Evolutionary conservation across 2,888 invertebrate species (phyloP).

Genomic region (Hypselothyrea guttata): DNA sequence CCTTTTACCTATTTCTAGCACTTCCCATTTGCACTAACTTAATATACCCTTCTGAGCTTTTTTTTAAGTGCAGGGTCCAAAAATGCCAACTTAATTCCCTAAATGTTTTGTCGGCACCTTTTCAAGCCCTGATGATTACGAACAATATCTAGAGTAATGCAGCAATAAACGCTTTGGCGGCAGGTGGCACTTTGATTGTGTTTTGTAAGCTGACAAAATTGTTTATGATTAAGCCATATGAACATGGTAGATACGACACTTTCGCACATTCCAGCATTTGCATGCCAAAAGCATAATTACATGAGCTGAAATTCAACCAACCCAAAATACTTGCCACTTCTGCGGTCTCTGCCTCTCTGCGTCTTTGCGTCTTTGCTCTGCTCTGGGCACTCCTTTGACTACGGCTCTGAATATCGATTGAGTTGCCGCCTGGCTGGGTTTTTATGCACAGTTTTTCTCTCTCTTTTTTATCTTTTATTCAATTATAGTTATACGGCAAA

Average conservation of each 20-base stretch:
- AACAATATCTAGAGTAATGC: slow-evolving; percentile 29
- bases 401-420: slow-evolving; percentile 61
- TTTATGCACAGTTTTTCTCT: slow-evolving; percentile 5
- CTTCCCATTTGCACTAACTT: no score
- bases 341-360: not conserved
- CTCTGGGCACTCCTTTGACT: slow-evolving; percentile 41
- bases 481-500: slow-evolving; percentile 59
- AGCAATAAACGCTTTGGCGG: slow-evolving; percentile 49
- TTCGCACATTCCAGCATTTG: slow-evolving; percentile 66
- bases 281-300: slow-evolving; percentile 77
- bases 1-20: no score
- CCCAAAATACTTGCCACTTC: slow-evolving; percentile 17
- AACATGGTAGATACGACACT: slow-evolving; percentile 43
- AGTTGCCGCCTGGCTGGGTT: slow-evolving; percentile 43
- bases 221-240: slow-evolving; percentile 23
- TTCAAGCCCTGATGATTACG: slow-evolving; percentile 35
- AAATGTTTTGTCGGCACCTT: slow-evolving; percentile 55
- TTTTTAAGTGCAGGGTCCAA: no score
- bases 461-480: slow-evolving; percentile 49
- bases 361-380: not conserved
- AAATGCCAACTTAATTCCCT: no score
- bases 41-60: no score
- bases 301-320: slow-evolving; percentile 53
- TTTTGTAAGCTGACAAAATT: slow-evolving; percentile 49
- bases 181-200: slow-evolving; percentile 64